These are phyloP conservation scores for Cyclophora punctaria DNA, from an alignment of 2,888 invertebrate species.

Conservation along the genomic window DNA sequence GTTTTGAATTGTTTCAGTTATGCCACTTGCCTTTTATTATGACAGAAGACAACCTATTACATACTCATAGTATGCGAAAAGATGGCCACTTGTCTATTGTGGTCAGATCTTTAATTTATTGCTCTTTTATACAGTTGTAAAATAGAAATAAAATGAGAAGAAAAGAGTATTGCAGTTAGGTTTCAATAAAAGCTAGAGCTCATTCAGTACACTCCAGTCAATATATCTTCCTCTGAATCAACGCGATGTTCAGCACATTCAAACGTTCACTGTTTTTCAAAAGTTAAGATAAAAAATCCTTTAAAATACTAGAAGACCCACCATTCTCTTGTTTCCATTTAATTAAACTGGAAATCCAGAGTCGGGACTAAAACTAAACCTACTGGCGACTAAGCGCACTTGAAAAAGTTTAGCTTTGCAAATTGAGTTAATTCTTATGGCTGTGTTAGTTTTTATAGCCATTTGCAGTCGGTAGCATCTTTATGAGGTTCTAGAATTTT, in stretches of 20 bases:
- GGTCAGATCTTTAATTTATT: too few species aligned
- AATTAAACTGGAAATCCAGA: constrained; percentile 64
- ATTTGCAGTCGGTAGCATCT: not conserved
- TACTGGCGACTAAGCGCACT: constrained; percentile 33
- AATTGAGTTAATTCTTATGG: constrained; percentile 51
- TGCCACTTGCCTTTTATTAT: too few species aligned
- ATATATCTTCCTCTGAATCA: constrained; percentile 9
- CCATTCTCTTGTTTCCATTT: constrained; percentile 68
- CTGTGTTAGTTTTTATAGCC: constrained; percentile 29
- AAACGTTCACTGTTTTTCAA: constrained; percentile 9
- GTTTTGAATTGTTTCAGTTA: too few species aligned
- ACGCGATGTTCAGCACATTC: constrained; percentile 7
- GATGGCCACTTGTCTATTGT: too few species aligned
- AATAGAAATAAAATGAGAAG: too few species aligned
- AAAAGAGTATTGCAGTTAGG: too few species aligned
- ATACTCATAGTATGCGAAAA: too few species aligned
- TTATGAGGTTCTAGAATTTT: constrained; percentile 9
- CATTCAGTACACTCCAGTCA: constrained; percentile 2
- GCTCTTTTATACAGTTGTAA: too few species aligned
- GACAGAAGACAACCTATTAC: too few species aligned
- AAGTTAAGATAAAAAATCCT: constrained; percentile 44
- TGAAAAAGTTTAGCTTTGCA: constrained; percentile 51
- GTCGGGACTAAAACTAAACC: constrained; percentile 39
- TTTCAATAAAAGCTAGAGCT: too few species aligned
- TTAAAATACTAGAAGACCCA: constrained; percentile 44